Base-by-base conservation (phyloP, 2,113 vertebrate genomes). In the Antechinus stuartii region DNA sequence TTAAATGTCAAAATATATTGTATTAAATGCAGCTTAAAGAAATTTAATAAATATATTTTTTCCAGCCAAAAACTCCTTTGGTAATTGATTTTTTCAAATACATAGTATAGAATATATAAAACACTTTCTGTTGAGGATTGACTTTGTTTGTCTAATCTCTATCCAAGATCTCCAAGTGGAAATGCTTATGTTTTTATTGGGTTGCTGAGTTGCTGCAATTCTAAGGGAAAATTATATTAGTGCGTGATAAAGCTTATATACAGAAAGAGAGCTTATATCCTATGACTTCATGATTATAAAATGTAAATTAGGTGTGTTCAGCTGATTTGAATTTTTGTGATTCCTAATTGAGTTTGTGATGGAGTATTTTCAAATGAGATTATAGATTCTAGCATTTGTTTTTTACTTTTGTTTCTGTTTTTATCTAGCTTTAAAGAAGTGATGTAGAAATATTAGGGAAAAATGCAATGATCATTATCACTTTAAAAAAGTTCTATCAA, bases 1-100 rank as follows among this genome's bases (percentile, higher is more conserved):
- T 94, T 95, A 91, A 92, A 95, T 96, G 92, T 96, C 95, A 93
- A 95, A 52, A 89, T 0, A 0, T 93, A 92, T 95, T 96, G n/a
- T 91, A n/a, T 95, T 35, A 92, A 94, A 57, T 94, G 2, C 30
- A 47, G 57, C 50, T 96, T 94, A 94, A 90, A 91, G 91, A 97
- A 49, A 97, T 84, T 94, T 35, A 2, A 24, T 56, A 24, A 30
- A 95, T 1, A 90, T 50, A 9, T 0, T 24, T 94, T 95, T 94
- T 68, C 53, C 94, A 96, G 35, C n/a, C 57, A 12, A 91, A 96
- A 94, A 46, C 30, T 68, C 61, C 22, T 91, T 95, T 93, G 46
- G 92, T 96, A 95, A 49, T 53, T 23, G 23, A 50, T 23, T 56
- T 54, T 26, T 91, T 95, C 89, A 96, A 92, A 95, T 84, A 90